Evolutionary conservation across 2,797 vertebrate genomes (phyloP), one percentile per base, ranked within the genome.

Genomic region (Gobio occitaniae): DNA sequence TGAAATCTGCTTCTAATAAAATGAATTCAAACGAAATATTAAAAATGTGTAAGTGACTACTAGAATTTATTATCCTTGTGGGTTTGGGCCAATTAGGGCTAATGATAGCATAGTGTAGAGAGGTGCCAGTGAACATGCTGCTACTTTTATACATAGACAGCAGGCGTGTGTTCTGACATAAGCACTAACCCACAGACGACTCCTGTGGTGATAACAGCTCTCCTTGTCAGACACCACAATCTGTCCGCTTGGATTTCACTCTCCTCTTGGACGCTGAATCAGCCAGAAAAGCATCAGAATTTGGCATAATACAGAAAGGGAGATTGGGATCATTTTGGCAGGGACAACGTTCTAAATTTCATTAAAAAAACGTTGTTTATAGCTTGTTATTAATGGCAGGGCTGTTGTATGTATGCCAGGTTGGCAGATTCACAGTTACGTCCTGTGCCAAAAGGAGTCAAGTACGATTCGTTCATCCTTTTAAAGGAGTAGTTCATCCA

Each of bases 161-260:
- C 75, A 78, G 83, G 83, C 25, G 41, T 48, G 83, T 70, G 65
- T 69, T 78, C 38, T 84, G 65, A 78, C 75, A 78, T 70, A 38
- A 78, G 74, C 82, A 83, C 48, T 77, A 83, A 77, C 82, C 82
- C 76, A 79, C 75, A 76, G 78, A 71, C 54, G 10, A 29, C 44
- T 70, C 83, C 52, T 72, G 82, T 81, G 83, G 69, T 68, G 85
- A 74, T 81, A 71, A 66, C 76, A 72, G 41, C 70, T 82, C 54
- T 85, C 48, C n/a, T 82, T 78, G 84, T 80, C 82, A 87, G 90
- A 89, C 90, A 13, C 72, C 74, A 82, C 90, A 88, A 63, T 86
- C 86, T 87, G 87, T 29, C 38, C 29, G 1, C 13, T 69, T 85
- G 85, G 88, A 82, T 89, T 65, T 6, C 78, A n/a, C 38, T 74